Conservation (phyloP, 2,888 invertebrate genomes). For the Cryptosula pallasiana region DNA sequence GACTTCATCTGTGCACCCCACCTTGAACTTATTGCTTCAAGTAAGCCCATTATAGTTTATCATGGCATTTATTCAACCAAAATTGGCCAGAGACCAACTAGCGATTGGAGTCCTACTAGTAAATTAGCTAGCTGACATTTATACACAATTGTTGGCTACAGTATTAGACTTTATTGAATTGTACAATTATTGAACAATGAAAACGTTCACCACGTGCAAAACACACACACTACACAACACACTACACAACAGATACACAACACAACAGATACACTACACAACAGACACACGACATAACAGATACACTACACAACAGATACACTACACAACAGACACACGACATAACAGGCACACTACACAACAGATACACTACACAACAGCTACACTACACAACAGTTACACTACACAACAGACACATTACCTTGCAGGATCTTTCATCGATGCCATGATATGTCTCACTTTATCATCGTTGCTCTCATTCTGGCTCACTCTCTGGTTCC, state of each 20-base stretch:
- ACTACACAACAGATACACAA: neutral
- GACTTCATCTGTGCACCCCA: too few relatives aligned
- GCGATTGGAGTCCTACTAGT: too few relatives aligned
- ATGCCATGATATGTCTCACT: conserved; percentile 14
- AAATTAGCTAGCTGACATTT: too few relatives aligned
- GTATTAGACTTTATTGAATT: too few relatives aligned
- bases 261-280: neutral
- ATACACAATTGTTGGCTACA: too few relatives aligned
- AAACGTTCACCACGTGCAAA: too few relatives aligned
- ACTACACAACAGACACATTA: neutral
- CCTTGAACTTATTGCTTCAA: too few relatives aligned
- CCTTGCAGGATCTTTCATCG: neutral
- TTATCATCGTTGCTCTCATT: conserved; percentile 4
- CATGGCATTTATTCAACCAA: too few relatives aligned
- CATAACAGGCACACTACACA: neutral
- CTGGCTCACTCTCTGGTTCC: neutral
- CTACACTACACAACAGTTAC: neutral
- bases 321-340: neutral
- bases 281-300: neutral
- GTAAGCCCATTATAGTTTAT: too few relatives aligned
- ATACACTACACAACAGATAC: neutral
- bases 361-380: neutral
- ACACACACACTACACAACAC: neutral
- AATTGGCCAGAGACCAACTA: too few relatives aligned
- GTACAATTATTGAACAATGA: too few relatives aligned